Conservation (phyloP, 2,888 invertebrate species). For the Folsomia candida region DNA sequence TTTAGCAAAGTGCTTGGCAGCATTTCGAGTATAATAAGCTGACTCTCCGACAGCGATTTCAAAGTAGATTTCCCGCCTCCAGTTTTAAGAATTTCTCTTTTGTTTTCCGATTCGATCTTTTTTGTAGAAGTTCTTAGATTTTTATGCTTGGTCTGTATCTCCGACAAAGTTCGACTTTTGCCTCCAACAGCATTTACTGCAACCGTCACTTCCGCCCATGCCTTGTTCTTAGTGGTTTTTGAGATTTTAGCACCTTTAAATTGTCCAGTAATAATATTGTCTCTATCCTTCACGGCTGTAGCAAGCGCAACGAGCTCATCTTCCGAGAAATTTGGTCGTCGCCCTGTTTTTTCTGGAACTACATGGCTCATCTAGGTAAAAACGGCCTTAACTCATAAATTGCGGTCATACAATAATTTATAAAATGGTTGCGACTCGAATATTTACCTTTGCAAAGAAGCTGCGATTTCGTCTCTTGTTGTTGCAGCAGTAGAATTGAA, state of each 20-base stretch:
- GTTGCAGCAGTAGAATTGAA: too few species aligned
- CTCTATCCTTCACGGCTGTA: background rate
- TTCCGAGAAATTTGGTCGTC: slow-evolving; percentile 10
- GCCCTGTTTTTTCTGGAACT: background rate
- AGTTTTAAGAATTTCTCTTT: slow-evolving; percentile 9
- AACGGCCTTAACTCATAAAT: slow-evolving; percentile 4
- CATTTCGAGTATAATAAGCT: background rate
- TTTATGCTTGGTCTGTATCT: slow-evolving; percentile 18
- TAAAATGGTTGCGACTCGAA: slow-evolving; percentile 20
- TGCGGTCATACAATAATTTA: slow-evolving; percentile 7
- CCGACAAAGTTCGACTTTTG: background rate
- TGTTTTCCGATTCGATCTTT: slow-evolving; percentile 2
- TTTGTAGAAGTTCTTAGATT: slow-evolving; percentile 9
- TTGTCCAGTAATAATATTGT: background rate
- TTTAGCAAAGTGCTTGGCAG: background rate
- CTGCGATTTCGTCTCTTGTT: slow-evolving; percentile 4
- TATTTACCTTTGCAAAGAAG: slow-evolving; percentile 17
- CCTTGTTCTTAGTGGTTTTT: background rate
- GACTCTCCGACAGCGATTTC: background rate
- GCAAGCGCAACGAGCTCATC: background rate
- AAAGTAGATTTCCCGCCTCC: slow-evolving; percentile 19
- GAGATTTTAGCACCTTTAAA: background rate
- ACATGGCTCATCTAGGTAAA: background rate
- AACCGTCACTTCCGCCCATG: slow-evolving; percentile 11
- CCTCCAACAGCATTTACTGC: slow-evolving; percentile 14